Base-by-base conservation (phyloP, 2,888 invertebrate species). In the Colostygia pectinataria region DNA sequence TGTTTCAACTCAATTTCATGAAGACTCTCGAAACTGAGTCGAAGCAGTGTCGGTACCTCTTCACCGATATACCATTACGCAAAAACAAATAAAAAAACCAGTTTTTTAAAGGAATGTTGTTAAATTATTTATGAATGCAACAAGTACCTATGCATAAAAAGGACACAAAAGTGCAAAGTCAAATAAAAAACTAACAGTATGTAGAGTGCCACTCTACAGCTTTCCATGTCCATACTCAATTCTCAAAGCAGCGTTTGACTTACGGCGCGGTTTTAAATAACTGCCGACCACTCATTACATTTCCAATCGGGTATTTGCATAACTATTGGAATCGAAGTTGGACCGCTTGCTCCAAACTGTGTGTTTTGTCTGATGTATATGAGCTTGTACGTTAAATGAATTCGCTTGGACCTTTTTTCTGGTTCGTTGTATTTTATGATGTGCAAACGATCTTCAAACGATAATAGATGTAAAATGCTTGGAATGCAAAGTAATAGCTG, bases 271-370 rank as follows among this genome's bases (percentile, higher is more conserved):
- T 74, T 76, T 82, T 89, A 87, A 90, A 88, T 90, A 87, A 89
- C 89, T 79, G 84, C 83, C 83, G 81, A 79, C 78, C 83, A 79
- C 85, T 90, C 88, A 90, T 90, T 90, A 89, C 87, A 80, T 77
- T 75, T 77, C 74, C 71, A 74, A 71, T 78, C 73, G 83, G 76
- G 49, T 83, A 90, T 90, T 90, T 89, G 89, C 89, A 90, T 90
- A 90, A 86, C 89, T 89, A 90, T 90, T 90, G 89, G 88, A 90
- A 83, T 84, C 82, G 86, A 81, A 81, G 40, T 40, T 40, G 12
- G 23, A 34, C 4, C 69, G 67, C 66, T 53, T 68, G 53, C 46
- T 71, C 66, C 70, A 66, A 70, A 64, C 74, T 77, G 77, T 87
- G 87, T 88, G 87, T 89, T 86, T 86, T 88, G 67, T 55, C 74